Evolutionary conservation across 1,140 invertebrate genomes (phyloP).

Genomic region (Choristoneura fumiferana): DNA sequence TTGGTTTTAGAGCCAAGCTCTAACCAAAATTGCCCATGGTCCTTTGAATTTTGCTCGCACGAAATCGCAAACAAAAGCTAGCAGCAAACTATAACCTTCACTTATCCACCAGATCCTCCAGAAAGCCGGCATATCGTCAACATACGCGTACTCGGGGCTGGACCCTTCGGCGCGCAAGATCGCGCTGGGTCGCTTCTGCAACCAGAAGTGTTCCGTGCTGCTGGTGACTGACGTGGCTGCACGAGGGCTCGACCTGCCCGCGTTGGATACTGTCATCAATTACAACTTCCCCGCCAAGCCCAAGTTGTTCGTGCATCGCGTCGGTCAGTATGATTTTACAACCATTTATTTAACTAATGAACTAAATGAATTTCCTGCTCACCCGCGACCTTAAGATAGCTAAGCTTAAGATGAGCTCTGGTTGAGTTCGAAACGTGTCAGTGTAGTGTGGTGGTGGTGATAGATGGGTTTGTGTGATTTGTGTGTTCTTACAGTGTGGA

Average conservation of each 20-base stretch:
- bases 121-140: conserved; percentile 88
- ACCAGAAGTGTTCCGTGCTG: conserved; percentile 87
- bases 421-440: too few relatives aligned
- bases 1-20: too few relatives aligned
- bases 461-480: too few relatives aligned
- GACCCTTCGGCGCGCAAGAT: conserved; percentile 98
- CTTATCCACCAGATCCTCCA: conserved; percentile 93
- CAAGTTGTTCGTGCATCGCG: conserved; percentile 98
- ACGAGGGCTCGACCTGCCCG: conserved; percentile 97
- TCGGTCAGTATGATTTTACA: conserved; percentile 84
- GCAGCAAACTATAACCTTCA: too few relatives aligned
- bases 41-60: too few relatives aligned
- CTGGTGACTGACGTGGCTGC: conserved; percentile 99
- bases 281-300: conserved; percentile 98
- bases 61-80: too few relatives aligned
- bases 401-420: too few relatives aligned
- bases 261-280: conserved; percentile 98
- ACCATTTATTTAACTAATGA: conserved; percentile 30
- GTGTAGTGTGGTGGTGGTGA: too few relatives aligned
- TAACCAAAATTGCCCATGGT: too few relatives aligned
- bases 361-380: too few relatives aligned
- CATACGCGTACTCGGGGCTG: conserved; percentile 96
- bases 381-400: too few relatives aligned
- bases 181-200: conserved; percentile 94
- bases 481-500: too few relatives aligned